These are phyloP conservation scores for Himalopsyche japonica DNA, from an alignment of 2,888 invertebrate genomes.

Conservation along the genomic window DNA sequence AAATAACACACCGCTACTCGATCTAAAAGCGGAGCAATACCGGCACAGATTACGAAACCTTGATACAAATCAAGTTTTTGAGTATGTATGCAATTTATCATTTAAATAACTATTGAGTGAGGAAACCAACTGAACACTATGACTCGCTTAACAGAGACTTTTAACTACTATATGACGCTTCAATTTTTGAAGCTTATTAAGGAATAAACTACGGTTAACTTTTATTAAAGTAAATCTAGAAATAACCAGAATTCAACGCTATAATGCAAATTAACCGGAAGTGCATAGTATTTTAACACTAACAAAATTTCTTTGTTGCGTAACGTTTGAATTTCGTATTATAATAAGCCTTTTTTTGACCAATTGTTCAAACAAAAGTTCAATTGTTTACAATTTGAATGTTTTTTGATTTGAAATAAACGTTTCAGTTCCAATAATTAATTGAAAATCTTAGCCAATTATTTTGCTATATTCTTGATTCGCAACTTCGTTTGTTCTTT, in stretches of 20 bases:
- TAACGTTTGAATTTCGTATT: neutral
- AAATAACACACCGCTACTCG: neutral
- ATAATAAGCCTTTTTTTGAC: no score
- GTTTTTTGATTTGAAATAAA: no score
- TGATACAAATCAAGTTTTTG: conserved; percentile 5
- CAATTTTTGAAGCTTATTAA: no score
- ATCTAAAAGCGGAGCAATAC: neutral
- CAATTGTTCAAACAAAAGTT: no score
- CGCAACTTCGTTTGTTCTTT: no score
- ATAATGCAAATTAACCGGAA: neutral
- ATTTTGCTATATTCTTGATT: no score
- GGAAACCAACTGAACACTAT: neutral
- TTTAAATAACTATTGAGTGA: neutral
- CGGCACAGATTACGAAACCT: neutral
- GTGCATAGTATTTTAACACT: neutral
- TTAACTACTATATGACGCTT: neutral
- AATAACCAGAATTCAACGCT: neutral
- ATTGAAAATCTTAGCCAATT: no score
- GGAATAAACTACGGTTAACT: neutral
- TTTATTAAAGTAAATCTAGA: neutral
- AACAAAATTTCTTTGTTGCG: neutral
- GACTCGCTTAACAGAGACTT: neutral
- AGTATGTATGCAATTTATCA: neutral
- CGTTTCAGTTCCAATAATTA: no score
- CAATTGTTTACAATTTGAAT: no score